A percentile compares a stretch with the other conserved stretches of the same genome.
Evolutionary conservation across 2,888 invertebrate genomes (phyloP).

Genomic region (Tipula confusa): DNA sequence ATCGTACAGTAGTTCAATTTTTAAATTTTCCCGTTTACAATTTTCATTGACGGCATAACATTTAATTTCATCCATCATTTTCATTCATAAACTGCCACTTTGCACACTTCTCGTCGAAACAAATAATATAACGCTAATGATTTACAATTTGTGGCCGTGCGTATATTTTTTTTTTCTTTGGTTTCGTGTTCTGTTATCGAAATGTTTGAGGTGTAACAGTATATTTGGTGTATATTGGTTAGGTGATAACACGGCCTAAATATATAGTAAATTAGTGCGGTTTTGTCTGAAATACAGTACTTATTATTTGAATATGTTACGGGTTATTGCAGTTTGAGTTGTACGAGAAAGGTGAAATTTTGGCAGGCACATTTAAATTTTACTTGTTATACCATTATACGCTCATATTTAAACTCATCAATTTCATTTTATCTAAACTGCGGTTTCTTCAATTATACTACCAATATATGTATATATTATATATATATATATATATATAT

Average conservation of each 20-base stretch:
- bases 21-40: slow-evolving; percentile 14
- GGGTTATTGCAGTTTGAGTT: neutral
- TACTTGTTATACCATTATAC: no score
- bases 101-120: neutral
- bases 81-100: neutral
- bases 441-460: neutral
- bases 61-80: neutral
- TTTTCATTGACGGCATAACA: slow-evolving; percentile 4
- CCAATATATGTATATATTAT: no score
- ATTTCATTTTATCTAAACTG: neutral
- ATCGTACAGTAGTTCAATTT: neutral
- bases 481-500: no score
- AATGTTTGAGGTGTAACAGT: neutral
- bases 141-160: neutral
- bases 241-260: neutral
- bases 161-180: no score
- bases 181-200: neutral
- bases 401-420: no score
- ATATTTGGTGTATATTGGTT: neutral
- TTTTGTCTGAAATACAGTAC: neutral
- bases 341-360: no score
- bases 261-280: neutral
- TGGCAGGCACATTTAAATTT: no score
- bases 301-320: neutral
- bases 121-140: neutral